Base-by-base conservation (phyloP, 1,140 invertebrate species). In the Drosophila paulistorum region DNA sequence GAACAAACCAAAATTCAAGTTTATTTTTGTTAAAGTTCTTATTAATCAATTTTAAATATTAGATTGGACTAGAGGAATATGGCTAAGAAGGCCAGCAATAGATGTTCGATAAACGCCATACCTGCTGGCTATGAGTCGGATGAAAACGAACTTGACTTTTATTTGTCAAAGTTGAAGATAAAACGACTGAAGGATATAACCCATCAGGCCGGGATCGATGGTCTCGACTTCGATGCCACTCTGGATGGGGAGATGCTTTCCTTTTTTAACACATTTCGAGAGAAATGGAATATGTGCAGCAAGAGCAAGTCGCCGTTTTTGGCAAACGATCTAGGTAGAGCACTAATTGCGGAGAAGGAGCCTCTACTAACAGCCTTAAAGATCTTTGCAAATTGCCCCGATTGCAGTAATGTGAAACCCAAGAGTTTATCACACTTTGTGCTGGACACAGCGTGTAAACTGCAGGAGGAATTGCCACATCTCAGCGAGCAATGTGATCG, bases 381-480 rank as follows among this genome's bases (percentile, higher is more conserved):
- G 70, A 82, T 95, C 51, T 89, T 94, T 58, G 93, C 93, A 51
- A 95, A 94, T 73, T 93, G 93, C 37, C 82, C 92, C n/a, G 94
- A 94, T 74, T 94, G 94, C 79, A 92, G 93, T 63, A 92, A 93
- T 71, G 82, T 93, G 3, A 95, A 94, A 85, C 91, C 81, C n/a
- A 94, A 93, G 66, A 94, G 94, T 33, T 84, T 95, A 45, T 91
- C 94, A 7, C 90, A 91, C 64, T 92, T 93, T 91, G 94, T 95
- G 67, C 93, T 95, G 63, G 94, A 95, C 80, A 94, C 94, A 67
- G 95, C 94, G 82, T 90, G 91, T 77, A 93, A 90, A 45, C 94
- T 86, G 61, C 75, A 75, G 14, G 63, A 82, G 62, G 75, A 78
- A 30, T 69, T 79, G 30, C 87, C 91, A 7, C 74, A 74, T 1